A percentile compares a stretch with the other conserved stretches of the same genome.
Evolutionary conservation across 2,113 vertebrate genomes (phyloP).

Genomic region (Cinclus mexicanus): DNA sequence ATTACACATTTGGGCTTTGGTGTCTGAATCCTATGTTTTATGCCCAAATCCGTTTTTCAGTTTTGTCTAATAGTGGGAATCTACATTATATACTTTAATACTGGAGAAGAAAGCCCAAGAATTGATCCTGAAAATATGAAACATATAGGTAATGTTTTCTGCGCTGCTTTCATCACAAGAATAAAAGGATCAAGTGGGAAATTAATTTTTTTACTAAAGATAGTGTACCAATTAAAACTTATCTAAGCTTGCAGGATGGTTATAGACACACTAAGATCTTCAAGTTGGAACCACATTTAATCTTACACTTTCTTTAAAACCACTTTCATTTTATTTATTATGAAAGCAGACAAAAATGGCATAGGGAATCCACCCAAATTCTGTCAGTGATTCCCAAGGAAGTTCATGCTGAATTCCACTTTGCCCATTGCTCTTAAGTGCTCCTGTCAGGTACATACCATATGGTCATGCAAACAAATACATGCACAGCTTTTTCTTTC

Average conservation of each 20-base stretch:
- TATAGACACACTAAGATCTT: background rate
- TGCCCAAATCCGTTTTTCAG: background rate
- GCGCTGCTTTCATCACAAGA: background rate
- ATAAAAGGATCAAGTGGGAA: background rate
- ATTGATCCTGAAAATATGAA: background rate
- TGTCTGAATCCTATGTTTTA: background rate
- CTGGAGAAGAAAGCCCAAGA: background rate
- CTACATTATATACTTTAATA: background rate
- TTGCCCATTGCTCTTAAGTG: background rate
- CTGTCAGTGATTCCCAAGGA: background rate
- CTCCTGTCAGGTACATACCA: background rate
- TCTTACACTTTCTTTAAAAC: background rate
- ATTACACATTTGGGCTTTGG: background rate
- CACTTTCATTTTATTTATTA: background rate
- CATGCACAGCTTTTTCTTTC: constrained; percentile 16
- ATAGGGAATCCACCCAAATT: background rate
- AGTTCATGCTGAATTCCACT: background rate
- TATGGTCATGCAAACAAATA: constrained; percentile 62
- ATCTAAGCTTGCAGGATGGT: background rate
- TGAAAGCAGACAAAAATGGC: background rate
- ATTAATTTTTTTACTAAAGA: background rate
- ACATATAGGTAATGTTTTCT: background rate
- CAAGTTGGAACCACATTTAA: background rate
- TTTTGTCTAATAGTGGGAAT: background rate
- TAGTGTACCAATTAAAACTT: background rate